Evolutionary conservation across 64 coral and sea anemone genomes (phyloP), one percentile per base, ranked within the genome.

Genomic region (Exaiptasia diaphana): DNA sequence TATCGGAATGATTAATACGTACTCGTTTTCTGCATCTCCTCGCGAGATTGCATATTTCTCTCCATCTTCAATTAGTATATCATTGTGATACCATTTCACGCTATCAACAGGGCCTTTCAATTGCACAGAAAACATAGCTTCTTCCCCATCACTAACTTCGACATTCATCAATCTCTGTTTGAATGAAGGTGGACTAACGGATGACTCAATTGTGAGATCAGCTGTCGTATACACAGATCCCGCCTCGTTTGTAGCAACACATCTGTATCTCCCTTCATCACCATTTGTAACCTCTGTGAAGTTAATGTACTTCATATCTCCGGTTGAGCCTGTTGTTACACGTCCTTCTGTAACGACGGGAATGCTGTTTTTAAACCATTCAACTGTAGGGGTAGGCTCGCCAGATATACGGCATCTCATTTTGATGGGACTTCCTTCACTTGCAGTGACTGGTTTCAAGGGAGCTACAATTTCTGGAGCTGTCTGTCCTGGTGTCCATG

Each of bases 341-440:
- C 89, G 80, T 18, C 68, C 75, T 26, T 64, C 78, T 38, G 81
- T 73, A 41, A 68, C 37, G 11, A 97, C 42, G 23, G 49, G 67
- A 3, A 60, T 18, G 34, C 89, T 83, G 30, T 92, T 83, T 53
- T 92, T 97, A 26, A 85, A 87, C 94, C 94, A 97, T 53, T 97
- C 79, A 2, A 88, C 61, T 25, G 84, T 84, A 6, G 85, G 93
- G 45, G 52, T 52, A 37, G 89, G 94, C 15, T 58, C 58, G 8
- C 89, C 94, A 49, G 43, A 73, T 31, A 97, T 48, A 23, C 73
- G 62, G 67, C 89, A 92, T 52, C 79, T 72, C 26, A 97, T 45
- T 18, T 74, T 85, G 4, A 83, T 59, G 32, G 83, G 72, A 14
- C 65, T 82, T 22, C 94, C 89, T 67, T 91, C 94, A 0, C 78